Percentiles rank a stretch among this genome's conserved stretches.
phyloP scores from a whole-genome alignment of 53 echinoderm and acorn worm genomes.

The Patiria pectinifera region DNA sequence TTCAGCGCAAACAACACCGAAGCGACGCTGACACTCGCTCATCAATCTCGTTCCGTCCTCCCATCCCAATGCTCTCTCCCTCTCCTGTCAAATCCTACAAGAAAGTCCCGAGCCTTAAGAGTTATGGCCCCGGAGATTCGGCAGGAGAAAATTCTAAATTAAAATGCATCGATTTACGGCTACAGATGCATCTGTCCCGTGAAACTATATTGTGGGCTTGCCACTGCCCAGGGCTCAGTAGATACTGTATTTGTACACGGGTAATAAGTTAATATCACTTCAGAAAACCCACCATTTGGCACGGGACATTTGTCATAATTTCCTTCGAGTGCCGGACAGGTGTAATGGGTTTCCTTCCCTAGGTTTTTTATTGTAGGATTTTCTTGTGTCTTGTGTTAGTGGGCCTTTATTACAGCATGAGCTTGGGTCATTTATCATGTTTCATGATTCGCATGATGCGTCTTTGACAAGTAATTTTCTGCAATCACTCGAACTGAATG shows the following conservation, averaged over 20 bases:
- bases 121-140: conserved; percentile 28
- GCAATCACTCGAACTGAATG: neutral
- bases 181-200: conserved; percentile 64
- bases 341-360: conserved; percentile 33
- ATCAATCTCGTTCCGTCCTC: conserved; percentile 36
- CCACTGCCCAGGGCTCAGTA: conserved; percentile 28
- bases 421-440: conserved; percentile 6
- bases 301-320: conserved; percentile 51
- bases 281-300: conserved; percentile 1
- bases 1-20: conserved; percentile 50
- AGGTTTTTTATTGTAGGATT: neutral
- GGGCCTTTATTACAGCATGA: neutral
- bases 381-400: neutral
- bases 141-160: conserved; percentile 55
- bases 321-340: neutral
- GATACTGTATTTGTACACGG: conserved; percentile 51
- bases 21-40: conserved; percentile 36
- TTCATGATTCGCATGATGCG: neutral
- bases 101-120: conserved; percentile 29
- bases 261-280: conserved; percentile 67
- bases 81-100: conserved; percentile 40
- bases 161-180: conserved; percentile 65
- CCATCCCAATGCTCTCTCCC: neutral
- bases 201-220: conserved; percentile 51
- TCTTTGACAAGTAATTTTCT: conserved; percentile 2